Conservation (phyloP, 2,113 vertebrate species). For the Misgurnus anguillicaudatus region DNA sequence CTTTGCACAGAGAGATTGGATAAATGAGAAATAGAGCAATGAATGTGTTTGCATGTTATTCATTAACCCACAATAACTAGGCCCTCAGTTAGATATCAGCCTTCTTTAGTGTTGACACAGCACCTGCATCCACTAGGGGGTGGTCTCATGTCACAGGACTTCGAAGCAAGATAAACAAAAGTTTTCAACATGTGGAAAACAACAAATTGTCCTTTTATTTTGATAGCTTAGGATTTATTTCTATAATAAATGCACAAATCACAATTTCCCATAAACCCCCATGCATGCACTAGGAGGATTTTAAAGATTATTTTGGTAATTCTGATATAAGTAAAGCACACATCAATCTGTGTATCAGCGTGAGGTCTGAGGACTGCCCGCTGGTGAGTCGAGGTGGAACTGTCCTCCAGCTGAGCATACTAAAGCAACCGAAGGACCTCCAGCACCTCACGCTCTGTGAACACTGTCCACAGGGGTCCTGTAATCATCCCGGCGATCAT, state of each 20-base stretch:
- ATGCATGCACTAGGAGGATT: background rate
- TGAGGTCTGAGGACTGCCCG: conserved; percentile 14
- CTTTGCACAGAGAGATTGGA: conserved; percentile 21
- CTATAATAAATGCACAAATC: conserved; percentile 1
- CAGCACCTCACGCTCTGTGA: conserved; percentile 13
- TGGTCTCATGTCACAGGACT: conserved; percentile 37
- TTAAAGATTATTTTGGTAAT: background rate
- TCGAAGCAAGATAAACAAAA: background rate
- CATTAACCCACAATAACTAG: conserved; percentile 26
- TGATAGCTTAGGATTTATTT: conserved; percentile 20
- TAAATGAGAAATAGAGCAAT: conserved; percentile 27
- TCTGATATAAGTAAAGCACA: too few relatives aligned
- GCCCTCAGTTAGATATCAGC: background rate
- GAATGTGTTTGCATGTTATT: conserved; percentile 33
- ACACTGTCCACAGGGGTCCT: conserved; percentile 40
- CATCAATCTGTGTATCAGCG: conserved; percentile 2
- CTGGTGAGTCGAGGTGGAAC: conserved; percentile 29
- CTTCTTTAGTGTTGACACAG: conserved; percentile 1
- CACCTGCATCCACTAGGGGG: conserved; percentile 48
- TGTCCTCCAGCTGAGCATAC: background rate
- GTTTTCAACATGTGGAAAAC: conserved; percentile 24
- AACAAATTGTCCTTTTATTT: conserved; percentile 22
- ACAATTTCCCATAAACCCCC: conserved; percentile 1
- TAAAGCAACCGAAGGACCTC: conserved; percentile 26
- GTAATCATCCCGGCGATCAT: conserved; percentile 43